Evolutionary conservation across 2,888 invertebrate genomes (phyloP), one percentile per base, ranked within the genome.

Genomic region (Mycalesis mineus): DNA sequence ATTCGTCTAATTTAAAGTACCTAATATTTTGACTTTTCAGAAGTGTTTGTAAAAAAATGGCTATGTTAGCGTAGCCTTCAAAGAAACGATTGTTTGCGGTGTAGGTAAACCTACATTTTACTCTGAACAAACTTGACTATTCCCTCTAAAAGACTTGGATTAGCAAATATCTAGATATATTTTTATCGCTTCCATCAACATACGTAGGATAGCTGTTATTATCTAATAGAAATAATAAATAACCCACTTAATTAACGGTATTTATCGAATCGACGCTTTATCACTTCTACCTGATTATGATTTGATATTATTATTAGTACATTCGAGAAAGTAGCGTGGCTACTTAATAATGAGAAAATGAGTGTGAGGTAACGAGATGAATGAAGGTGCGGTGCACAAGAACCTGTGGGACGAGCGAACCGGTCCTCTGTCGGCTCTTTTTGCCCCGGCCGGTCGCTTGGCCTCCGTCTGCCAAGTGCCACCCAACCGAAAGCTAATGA

Each of bases 401-500:
- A 84, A 83, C 85, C 80, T 74, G 84, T 74, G 72, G 68, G 80
- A 84, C 85, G 81, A 82, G 84, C 84, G 76, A 68, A 59, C 28
- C 49, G 53, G 52, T 47, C 48, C 39, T 14, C 64, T 56, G 68
- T 66, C 68, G 66, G 66, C 66, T 73, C 71, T 84, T 84, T 83
- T 84, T 84, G 73, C 74, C 70, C 69, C 70, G 65, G 64, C 65
- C 64, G 63, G 60, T 60, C 62, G 65, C 64, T 66, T 61, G 57
- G 66, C 62, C 61, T 33, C 41, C 17, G 42, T 15, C 41, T 57
- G 62, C 65, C 64, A 66, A 61, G 58, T 7, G 37, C 40, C 40
- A 51, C 29, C 51, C 15, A 58, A 52, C 57, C 61, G 50, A 60
- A 60, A 66, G 64, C 70, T 72, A 72, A 73, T 72, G 68, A 72